These are phyloP conservation scores for Limanda limanda DNA, from an alignment of 2,113 vertebrate species.

Conservation along the genomic window DNA sequence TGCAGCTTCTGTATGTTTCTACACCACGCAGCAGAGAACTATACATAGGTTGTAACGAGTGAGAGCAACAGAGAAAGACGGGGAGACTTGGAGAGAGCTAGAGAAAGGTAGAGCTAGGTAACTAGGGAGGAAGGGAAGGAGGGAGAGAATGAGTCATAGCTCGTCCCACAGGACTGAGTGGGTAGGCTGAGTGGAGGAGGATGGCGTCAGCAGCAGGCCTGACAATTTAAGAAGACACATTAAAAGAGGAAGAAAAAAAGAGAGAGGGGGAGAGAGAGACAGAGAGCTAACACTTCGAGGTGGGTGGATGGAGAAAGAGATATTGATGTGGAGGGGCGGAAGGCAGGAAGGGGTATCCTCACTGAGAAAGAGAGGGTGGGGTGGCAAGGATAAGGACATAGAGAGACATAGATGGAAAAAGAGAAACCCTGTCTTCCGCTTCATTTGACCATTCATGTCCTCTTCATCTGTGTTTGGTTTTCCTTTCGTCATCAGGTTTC, in stretches of 20 bases:
- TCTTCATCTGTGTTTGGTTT: slow-evolving; percentile 5
- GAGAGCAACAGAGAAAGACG: slow-evolving; percentile 29
- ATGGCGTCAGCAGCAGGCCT: slow-evolving; percentile 81
- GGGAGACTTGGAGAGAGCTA: slow-evolving; percentile 49
- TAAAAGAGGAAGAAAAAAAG: slow-evolving; percentile 71
- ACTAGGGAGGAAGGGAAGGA: slow-evolving; percentile 63
- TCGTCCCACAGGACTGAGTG: slow-evolving; percentile 83
- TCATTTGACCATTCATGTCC: slow-evolving; percentile 29
- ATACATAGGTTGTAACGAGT: slow-evolving; percentile 47
- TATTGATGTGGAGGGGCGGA: slow-evolving; percentile 46
- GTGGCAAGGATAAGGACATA: slow-evolving; percentile 41
- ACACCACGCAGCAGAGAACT: slow-evolving; percentile 29
- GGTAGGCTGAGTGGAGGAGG: slow-evolving; percentile 81
- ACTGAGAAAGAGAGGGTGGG: slow-evolving; percentile 38
- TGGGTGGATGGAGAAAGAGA: slow-evolving; percentile 55
- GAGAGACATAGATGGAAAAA: slow-evolving; percentile 52
- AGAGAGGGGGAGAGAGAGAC: slow-evolving; percentile 19
- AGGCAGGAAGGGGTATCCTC: slow-evolving; percentile 72
- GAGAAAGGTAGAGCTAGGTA: slow-evolving; percentile 69
- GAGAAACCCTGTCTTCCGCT: slow-evolving; percentile 67
- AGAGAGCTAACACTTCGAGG: slow-evolving; percentile 37
- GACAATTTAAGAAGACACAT: slow-evolving; percentile 79
- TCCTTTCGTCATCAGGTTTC: slow-evolving; percentile 3
- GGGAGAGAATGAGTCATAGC: slow-evolving; percentile 83
- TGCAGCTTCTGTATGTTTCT: slow-evolving; percentile 12